Evolutionary conservation across 2,113 vertebrate species (phyloP), one percentile per base, ranked within the genome.

Genomic region (Scalopus aquaticus): DNA sequence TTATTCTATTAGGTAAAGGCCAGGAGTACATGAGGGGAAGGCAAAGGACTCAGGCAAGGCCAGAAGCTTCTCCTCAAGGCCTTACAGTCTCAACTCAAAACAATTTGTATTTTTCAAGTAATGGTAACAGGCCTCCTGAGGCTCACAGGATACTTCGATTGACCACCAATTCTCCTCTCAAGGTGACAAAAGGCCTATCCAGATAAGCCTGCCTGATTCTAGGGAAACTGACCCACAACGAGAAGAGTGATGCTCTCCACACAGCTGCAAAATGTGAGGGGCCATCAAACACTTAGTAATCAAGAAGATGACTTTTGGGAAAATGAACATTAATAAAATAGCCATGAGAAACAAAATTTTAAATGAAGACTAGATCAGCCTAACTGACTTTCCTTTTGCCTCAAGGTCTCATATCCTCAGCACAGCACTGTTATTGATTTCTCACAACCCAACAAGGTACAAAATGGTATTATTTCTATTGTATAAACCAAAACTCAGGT

Each of bases 261-360:
- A 49, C 39, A 9, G 17, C 80, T 79, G 9, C 67, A 95, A 74
- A 91, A 8, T 92, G 0, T 83, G 46, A 93, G 49, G 46, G 20
- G 6, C 17, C 22, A 77, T 60, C 58, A 80, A 60, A 94, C 83
- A 44, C 58, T 83, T 62, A 49, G 28, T 60, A 73, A 92, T 93
- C 28, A 94, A 83, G 83, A 60, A 44, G 89, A 35, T 46, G 28
- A 5, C 35, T 49, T 64, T 93, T 78, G 2, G 24, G 19, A 19
- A 83, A 90, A 56, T 88, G 35, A 92, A 87, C 73, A 46, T 51
- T 32, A 77, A 67, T 69, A 6, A 60, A 91, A 73, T 51, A 79
- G 30, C 19, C 26, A 65, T n/a, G 28, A 44, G 74, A 32, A 87
- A 89, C 15, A 82, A 77, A 46, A 80, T 51, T 79, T 93, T 62